Conservation (phyloP, 2,797 vertebrate genomes). For the Eremophila alpestris region DNA sequence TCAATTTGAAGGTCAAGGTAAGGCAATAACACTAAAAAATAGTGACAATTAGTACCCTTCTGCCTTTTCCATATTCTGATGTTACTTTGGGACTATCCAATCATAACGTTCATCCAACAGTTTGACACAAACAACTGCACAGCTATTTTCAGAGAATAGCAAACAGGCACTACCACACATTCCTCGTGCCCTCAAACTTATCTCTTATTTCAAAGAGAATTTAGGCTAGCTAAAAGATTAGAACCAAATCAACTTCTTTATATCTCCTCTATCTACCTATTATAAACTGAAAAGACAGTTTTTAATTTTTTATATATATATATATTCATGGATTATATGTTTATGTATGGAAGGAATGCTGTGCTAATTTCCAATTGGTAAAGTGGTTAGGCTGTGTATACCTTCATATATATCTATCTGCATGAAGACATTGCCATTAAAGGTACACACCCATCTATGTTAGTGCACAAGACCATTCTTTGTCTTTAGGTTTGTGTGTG, state of each 20-base stretch:
- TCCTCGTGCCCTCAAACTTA: not conserved
- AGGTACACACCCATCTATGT: not conserved
- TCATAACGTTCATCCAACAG: not conserved
- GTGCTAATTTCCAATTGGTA: not conserved
- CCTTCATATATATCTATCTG: not conserved
- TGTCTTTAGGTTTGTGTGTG: conserved; percentile 19
- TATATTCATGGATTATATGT: not conserved
- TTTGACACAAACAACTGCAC: not conserved
- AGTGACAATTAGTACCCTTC: conserved; percentile 16
- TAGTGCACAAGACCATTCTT: conserved; percentile 51
- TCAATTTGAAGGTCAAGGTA: conserved; percentile 8
- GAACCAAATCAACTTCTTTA: not conserved
- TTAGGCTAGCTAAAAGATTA: not conserved
- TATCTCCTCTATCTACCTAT: not conserved
- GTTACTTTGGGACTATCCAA: conserved; percentile 22
- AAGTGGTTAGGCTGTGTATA: not conserved
- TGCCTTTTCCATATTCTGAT: not conserved
- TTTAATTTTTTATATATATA: not conserved
- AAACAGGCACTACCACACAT: not conserved
- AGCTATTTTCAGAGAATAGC: not conserved
- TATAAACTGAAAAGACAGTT: not conserved
- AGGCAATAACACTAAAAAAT: conserved; percentile 27
- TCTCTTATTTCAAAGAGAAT: conserved; percentile 2
- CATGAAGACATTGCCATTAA: conserved; percentile 25
- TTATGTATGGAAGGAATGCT: not conserved